Evolutionary conservation across 2,113 vertebrate species (phyloP).

Genomic region (Menidia beryllina): DNA sequence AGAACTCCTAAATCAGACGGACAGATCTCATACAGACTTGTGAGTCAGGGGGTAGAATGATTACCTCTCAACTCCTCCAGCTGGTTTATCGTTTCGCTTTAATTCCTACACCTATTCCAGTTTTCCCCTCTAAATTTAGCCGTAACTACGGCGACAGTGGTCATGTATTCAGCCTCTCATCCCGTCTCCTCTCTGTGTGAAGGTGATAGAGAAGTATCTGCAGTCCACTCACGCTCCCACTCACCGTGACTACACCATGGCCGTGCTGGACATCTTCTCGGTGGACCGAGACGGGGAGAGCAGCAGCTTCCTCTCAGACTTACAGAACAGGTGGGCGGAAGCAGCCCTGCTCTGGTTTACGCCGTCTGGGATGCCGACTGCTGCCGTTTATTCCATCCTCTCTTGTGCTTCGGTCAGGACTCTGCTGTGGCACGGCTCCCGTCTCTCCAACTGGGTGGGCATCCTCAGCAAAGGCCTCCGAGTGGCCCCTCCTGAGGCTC

Average conservation of each 20-base stretch:
- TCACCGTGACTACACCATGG: constrained; percentile 88
- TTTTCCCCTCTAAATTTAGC: too few species aligned
- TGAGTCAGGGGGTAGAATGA: too few species aligned
- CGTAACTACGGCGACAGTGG: too few species aligned
- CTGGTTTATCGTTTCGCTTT: too few species aligned
- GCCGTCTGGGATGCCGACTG: neutral
- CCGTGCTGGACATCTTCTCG: constrained; percentile 84
- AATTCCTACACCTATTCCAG: too few species aligned
- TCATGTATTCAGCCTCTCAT: too few species aligned
- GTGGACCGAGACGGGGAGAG: constrained; percentile 83
- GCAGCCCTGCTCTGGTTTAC: neutral
- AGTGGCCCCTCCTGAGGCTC: constrained; percentile 90
- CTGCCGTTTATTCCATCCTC: neutral
- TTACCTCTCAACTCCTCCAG: too few species aligned
- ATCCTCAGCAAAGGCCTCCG: constrained; percentile 90
- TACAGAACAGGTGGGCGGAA: constrained; percentile 83
- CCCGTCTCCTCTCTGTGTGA: constrained; percentile 9
- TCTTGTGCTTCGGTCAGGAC: constrained; percentile 74
- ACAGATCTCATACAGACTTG: too few species aligned
- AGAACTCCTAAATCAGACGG: too few species aligned
- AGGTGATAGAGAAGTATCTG: constrained; percentile 87
- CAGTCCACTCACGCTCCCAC: constrained; percentile 89
- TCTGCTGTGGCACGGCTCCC: constrained; percentile 92
- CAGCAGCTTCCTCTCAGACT: constrained; percentile 78
- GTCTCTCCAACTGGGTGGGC: constrained; percentile 90